Conservation (phyloP, 1,140 invertebrate genomes). For the Drosophila rhopaloa region DNA sequence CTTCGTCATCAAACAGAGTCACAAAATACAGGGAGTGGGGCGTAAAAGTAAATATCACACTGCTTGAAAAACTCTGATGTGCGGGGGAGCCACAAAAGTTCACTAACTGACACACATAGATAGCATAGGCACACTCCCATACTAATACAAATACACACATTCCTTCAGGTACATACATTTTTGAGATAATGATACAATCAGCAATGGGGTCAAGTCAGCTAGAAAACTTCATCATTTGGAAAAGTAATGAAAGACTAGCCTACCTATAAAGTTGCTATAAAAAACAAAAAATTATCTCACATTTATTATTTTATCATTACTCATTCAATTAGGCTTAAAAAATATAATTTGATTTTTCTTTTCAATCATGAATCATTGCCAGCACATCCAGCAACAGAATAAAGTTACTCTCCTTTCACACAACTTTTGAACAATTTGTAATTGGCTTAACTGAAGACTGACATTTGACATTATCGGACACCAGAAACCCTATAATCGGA, state of each 20-base stretch:
- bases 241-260: background rate
- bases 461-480: constrained; percentile 23
- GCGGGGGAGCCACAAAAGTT: constrained; percentile 24
- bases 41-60: constrained; percentile 35
- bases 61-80: constrained; percentile 11
- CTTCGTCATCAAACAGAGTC: constrained; percentile 26
- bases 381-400: too few relatives aligned
- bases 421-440: constrained; percentile 13
- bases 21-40: constrained; percentile 4
- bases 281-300: too few relatives aligned
- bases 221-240: background rate
- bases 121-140: constrained; percentile 29
- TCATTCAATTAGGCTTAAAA: background rate
- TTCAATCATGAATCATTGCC: background rate
- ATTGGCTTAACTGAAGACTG: constrained; percentile 6
- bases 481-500: constrained; percentile 26
- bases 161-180: constrained; percentile 7
- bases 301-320: background rate
- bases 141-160: constrained; percentile 17
- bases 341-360: background rate
- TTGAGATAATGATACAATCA: constrained; percentile 12
- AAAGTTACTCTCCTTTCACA: background rate
- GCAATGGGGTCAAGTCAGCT: constrained; percentile 22
- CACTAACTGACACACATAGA: constrained; percentile 70
- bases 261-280: background rate